These are phyloP conservation scores for Cygnus olor DNA, from an alignment of 2,797 vertebrate species.

Conservation along the genomic window DNA sequence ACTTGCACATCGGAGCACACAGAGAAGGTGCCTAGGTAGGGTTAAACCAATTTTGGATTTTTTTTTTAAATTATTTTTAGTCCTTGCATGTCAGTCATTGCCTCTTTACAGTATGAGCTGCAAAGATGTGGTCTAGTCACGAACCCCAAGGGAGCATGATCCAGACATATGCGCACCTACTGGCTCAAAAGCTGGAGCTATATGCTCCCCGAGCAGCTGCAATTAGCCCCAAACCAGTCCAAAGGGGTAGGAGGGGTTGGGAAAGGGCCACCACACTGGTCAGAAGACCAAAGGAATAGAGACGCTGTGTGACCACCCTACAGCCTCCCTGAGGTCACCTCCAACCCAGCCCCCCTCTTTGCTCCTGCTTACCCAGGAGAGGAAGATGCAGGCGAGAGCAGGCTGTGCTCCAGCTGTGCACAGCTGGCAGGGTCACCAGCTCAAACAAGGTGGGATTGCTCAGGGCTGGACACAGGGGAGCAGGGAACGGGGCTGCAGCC, in stretches of 20 bases:
- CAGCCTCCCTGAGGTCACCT: neutral
- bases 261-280: neutral
- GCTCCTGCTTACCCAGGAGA: neutral
- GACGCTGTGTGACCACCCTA: fast-evolving
- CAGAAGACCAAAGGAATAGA: neutral
- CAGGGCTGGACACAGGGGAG: fast-evolving
- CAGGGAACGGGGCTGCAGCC: neutral
- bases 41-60: neutral
- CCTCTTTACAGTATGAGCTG: neutral
- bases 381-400: neutral
- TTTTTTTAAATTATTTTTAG: neutral
- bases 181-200: neutral
- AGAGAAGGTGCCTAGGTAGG: neutral
- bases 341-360: neutral
- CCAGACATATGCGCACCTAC: fast-evolving
- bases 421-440: neutral
- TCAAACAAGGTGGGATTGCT: neutral
- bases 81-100: neutral
- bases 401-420: neutral
- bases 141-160: fast-evolving
- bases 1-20: neutral
- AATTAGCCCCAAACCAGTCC: neutral
- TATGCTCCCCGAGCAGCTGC: neutral
- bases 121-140: neutral
- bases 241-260: neutral